Base-by-base conservation (phyloP, 2,113 vertebrate genomes). In the Haplochromis vanheusdeni region DNA sequence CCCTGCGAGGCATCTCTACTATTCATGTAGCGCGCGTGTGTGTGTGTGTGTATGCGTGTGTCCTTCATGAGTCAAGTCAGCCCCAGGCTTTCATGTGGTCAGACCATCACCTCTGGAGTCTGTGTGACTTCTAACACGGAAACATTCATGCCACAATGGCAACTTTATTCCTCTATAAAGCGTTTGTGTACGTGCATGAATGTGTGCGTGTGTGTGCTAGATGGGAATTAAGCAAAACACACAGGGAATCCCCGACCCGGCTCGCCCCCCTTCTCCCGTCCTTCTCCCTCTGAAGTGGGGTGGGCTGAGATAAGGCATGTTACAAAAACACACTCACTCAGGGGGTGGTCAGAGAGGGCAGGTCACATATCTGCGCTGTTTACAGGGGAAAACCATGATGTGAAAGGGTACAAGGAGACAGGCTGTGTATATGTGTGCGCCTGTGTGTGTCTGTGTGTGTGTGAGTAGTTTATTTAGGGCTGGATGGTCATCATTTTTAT, bases 251-350 rank as follows among this genome's bases (percentile, higher is more conserved):
- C 90, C 92, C 62, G 2, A 60, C 21, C 77, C 52, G 17, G 31
- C 31, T 9, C 9, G 40, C 11, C 70, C 37, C 31, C 31, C 9
- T 2, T 4, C 62, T 3, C 16, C 5, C 1, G n/a, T 56, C 82
- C 80, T 49, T 45, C 37, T 52, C 79, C 68, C 82, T 83, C 81
- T 87, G 81, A 90, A 85, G 86, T 87, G 89, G 90, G 87, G 85
- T 87, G 90, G 90, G 89, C 83, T 82, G 83, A 91, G 93, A 92
- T 92, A 94, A 95, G 90, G 81, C 87, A 35, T 56, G 83, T 80
- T 88, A 86, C 42, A 79, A 94, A 89, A 91, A 94, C 89, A 91
- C 88, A 37, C 84, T 62, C 86, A 55, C 92, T 89, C 84, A 28
- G 90, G 85, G 91, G 93, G 93, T 87, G 90, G 92, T 88, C 92